Percentiles rank a stretch among this genome's conserved stretches.
Evolutionary conservation across 2,113 vertebrate species (phyloP).

Genomic region (Prunella fulvescens): DNA sequence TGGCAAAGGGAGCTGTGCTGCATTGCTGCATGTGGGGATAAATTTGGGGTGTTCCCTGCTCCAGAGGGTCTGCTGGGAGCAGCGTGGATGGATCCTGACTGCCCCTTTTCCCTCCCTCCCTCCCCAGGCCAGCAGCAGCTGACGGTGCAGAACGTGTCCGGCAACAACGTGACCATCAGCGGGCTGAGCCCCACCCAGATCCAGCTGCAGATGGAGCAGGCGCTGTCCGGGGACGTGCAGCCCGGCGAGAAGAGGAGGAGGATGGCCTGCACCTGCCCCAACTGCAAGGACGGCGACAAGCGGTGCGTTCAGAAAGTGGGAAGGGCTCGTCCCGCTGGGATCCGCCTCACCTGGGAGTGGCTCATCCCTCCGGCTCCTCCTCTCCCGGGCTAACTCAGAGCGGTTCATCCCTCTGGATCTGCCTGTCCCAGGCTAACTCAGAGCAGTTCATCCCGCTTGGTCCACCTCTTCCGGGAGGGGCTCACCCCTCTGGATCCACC

Average conservation of each 20-base stretch:
- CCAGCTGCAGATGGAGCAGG: constrained; percentile 91
- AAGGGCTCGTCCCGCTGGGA: fast-evolving
- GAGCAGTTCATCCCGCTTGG: too few species aligned
- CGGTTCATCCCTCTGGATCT: not conserved
- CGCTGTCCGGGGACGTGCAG: constrained; percentile 85
- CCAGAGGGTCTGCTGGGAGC: fast-evolving
- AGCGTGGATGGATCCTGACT: not conserved
- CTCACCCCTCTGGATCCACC: not conserved
- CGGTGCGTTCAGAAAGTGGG: constrained; percentile 29
- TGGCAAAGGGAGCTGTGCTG: not conserved
- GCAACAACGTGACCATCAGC: constrained; percentile 88
- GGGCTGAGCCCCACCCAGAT: constrained; percentile 82
- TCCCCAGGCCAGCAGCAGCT: constrained; percentile 91
- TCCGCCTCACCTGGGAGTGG: not conserved
- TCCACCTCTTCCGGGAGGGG: too few species aligned
- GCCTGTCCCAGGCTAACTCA: not conserved
- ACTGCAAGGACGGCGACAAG: constrained; percentile 97
- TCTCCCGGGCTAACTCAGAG: fast-evolving
- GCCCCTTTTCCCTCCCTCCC: not conserved
- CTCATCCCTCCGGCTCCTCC: too few species aligned
- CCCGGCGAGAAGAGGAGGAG: constrained; percentile 90
- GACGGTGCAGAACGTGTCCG: constrained; percentile 89
- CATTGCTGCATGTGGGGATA: not conserved
- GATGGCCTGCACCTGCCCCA: constrained; percentile 97
- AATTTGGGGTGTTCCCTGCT: not conserved